Conservation (phyloP, 1,140 invertebrate species). For the Drosophila eugracilis region DNA sequence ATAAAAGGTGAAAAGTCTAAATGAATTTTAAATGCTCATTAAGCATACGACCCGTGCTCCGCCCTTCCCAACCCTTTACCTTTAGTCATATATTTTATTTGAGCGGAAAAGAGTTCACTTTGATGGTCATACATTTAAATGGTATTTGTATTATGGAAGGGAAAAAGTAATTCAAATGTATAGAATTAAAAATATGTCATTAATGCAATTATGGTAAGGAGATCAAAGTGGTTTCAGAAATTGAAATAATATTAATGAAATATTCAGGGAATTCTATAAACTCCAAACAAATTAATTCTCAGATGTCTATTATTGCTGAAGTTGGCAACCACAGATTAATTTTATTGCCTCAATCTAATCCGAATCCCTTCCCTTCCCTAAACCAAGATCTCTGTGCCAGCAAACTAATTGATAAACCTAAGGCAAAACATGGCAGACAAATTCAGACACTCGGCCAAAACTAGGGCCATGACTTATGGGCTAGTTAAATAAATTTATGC, state of each 20-base stretch:
- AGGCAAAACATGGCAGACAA: constrained; percentile 21
- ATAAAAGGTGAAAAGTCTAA: constrained; percentile 82
- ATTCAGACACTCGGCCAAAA: constrained; percentile 13
- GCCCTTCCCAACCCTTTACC: constrained; percentile 3
- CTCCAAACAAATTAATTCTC: too few species aligned
- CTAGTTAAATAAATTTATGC: constrained; percentile 83
- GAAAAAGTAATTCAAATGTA: neutral
- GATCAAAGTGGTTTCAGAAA: neutral
- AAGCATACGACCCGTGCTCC: constrained; percentile 40
- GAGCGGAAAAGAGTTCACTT: constrained; percentile 12
- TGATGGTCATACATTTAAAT: constrained; percentile 10
- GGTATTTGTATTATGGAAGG: neutral
- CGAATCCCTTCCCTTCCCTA: neutral
- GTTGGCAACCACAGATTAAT: constrained; percentile 15
- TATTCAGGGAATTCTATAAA: too few species aligned
- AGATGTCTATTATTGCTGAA: neutral
- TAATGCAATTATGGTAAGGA: too few species aligned
- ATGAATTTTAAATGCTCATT: constrained; percentile 77
- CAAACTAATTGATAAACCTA: constrained; percentile 43
- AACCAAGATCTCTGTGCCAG: neutral
- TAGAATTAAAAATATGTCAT: too few species aligned
- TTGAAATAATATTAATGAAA: neutral
- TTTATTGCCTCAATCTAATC: constrained; percentile 8
- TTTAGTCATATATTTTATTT: constrained; percentile 6
- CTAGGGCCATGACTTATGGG: constrained; percentile 72